These are phyloP conservation scores for Campoplex nolae DNA, from an alignment of 2,888 invertebrate genomes.

Conservation along the genomic window DNA sequence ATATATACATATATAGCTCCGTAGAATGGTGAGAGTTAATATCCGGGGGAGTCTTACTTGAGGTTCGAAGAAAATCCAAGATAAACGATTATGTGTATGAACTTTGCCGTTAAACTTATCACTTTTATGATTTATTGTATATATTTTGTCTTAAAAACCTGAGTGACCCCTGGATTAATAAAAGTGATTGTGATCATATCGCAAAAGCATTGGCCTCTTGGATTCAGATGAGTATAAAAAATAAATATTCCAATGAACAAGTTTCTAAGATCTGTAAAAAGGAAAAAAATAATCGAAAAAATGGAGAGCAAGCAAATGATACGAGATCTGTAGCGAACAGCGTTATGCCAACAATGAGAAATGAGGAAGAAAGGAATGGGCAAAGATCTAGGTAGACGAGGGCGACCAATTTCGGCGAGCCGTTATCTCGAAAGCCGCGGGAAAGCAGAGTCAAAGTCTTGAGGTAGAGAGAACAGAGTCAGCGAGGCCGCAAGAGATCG, in stretches of 20 bases:
- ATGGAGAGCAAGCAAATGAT: too few relatives aligned
- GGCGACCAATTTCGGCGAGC: constrained; percentile 34
- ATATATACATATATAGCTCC: constrained; percentile 29
- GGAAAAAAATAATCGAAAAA: neutral
- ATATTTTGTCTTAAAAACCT: neutral
- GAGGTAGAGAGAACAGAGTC: constrained; percentile 19
- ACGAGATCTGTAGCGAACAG: neutral
- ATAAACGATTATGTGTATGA: constrained; percentile 75
- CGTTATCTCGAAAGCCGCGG: constrained; percentile 46
- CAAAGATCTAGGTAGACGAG: constrained; percentile 33
- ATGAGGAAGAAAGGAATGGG: constrained; percentile 1
- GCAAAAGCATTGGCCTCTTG: too few relatives aligned
- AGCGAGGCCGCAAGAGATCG: constrained; percentile 36
- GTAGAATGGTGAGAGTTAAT: constrained; percentile 43
- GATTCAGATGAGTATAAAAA: too few relatives aligned
- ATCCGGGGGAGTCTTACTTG: constrained; percentile 1
- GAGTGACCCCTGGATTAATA: too few relatives aligned
- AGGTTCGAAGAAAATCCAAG: constrained; percentile 70
- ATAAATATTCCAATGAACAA: too few relatives aligned
- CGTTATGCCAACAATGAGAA: neutral
- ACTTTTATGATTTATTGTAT: constrained; percentile 70
- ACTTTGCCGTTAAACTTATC: constrained; percentile 75
- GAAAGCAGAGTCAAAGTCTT: constrained; percentile 36
- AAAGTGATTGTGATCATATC: too few relatives aligned
- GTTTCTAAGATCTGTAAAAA: neutral